phyloP scores from a whole-genome alignment of 2,888 invertebrate species.

The Bombyx huttoni region DNA sequence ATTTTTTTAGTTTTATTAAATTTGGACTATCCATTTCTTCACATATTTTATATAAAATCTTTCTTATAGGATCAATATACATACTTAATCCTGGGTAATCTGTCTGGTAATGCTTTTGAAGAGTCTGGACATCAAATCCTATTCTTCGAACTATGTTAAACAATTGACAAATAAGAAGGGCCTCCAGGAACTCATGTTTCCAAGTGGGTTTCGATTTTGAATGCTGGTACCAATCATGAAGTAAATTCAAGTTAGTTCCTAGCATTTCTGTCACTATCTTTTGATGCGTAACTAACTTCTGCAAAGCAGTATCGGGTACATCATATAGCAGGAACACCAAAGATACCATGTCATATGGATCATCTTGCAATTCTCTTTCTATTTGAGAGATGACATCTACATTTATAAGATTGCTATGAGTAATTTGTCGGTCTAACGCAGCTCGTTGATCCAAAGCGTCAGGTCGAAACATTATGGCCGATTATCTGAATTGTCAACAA shows the following conservation, averaged over 20 bases:
- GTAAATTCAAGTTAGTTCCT: constrained; percentile 31
- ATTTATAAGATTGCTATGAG: constrained; percentile 20
- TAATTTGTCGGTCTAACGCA: not conserved
- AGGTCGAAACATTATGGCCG: constrained; percentile 23
- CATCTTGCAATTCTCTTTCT: constrained; percentile 40
- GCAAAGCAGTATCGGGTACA: constrained; percentile 48
- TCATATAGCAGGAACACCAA: constrained; percentile 57
- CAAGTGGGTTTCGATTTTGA: constrained; percentile 37
- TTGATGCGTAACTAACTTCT: constrained; percentile 44
- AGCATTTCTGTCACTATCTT: constrained; percentile 34
- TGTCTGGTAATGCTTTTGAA: constrained; percentile 35
- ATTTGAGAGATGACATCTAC: constrained; percentile 38
- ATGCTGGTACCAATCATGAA: constrained; percentile 48
- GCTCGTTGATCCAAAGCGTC: constrained; percentile 19
- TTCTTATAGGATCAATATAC: constrained; percentile 46
- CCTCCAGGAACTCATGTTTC: constrained; percentile 57
- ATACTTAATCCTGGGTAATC: constrained; percentile 25
- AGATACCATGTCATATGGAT: constrained; percentile 46
- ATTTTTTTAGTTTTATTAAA: constrained; percentile 35
- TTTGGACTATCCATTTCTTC: constrained; percentile 39
- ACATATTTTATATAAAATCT: constrained; percentile 47
- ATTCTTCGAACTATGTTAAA: constrained; percentile 44
- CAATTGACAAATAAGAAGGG: constrained; percentile 45
- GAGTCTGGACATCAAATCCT: constrained; percentile 32
- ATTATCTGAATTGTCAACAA: constrained; percentile 17